These are phyloP conservation scores for Epinotia bilunana DNA, from an alignment of 2,888 invertebrate species.

Conservation along the genomic window DNA sequence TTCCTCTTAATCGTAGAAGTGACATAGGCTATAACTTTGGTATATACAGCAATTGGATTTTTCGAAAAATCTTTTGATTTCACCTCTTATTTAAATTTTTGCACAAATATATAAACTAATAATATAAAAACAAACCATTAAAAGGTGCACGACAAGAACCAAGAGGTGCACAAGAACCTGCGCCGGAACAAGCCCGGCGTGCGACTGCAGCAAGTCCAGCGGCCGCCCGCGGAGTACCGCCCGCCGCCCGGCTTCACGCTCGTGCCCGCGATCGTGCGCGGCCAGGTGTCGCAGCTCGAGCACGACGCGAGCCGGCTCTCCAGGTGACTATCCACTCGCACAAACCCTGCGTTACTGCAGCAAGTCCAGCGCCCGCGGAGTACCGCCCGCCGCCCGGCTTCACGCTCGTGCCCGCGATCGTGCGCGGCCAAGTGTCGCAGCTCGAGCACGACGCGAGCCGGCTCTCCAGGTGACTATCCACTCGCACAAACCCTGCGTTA, in stretches of 20 bases:
- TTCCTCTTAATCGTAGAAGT: too few species aligned
- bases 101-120: neutral
- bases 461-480: too few species aligned
- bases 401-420: too few species aligned
- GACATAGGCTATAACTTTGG: too few species aligned
- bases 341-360: neutral
- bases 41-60: too few species aligned
- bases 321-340: slow-evolving; percentile 60
- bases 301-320: slow-evolving; percentile 74
- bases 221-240: slow-evolving; percentile 83
- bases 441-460: too few species aligned
- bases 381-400: neutral
- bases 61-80: too few species aligned
- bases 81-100: neutral
- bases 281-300: slow-evolving; percentile 71
- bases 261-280: slow-evolving; percentile 80
- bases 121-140: slow-evolving; percentile 25
- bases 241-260: slow-evolving; percentile 86
- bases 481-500: too few species aligned
- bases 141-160: slow-evolving; percentile 87
- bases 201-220: slow-evolving; percentile 80
- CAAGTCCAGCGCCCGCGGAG: neutral
- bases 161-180: slow-evolving; percentile 87
- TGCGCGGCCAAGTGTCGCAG: too few species aligned
- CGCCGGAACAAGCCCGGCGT: slow-evolving; percentile 86